Evolutionary conservation across 1,140 invertebrate species (phyloP).

Genomic region (Propsilocerus akamusi): DNA sequence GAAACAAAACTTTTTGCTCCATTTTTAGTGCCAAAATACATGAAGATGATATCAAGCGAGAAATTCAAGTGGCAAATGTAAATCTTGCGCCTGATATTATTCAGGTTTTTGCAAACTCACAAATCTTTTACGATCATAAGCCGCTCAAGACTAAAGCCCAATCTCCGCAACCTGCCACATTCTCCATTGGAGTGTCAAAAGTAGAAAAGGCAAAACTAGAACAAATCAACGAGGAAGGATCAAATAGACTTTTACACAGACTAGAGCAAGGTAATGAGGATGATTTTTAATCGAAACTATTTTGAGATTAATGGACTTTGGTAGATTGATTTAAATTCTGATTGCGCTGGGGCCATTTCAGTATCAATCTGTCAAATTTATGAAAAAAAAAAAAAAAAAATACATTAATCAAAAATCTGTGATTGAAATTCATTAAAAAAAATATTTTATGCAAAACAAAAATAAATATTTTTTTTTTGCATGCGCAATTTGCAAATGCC

Average conservation of each 20-base stretch:
- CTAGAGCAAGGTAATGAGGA: background rate
- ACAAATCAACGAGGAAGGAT: background rate
- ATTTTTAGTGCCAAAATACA: constrained; percentile 17
- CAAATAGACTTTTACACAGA: background rate
- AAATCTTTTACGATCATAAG: constrained; percentile 23
- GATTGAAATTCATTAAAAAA: too few species aligned
- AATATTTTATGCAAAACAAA: too few species aligned
- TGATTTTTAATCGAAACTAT: constrained; percentile 2
- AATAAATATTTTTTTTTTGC: constrained; percentile 1
- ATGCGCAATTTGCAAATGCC: background rate
- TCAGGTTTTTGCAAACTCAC: constrained; percentile 22
- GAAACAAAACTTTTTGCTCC: constrained; percentile 5
- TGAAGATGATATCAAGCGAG: constrained; percentile 22
- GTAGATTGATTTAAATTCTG: too few species aligned
- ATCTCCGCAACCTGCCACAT: constrained; percentile 14
- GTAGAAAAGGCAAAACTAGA: background rate
- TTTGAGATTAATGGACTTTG: too few species aligned
- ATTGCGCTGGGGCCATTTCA: too few species aligned
- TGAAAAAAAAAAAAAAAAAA: too few species aligned
- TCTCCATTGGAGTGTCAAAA: background rate
- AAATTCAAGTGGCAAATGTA: constrained; percentile 22
- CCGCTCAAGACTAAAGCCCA: constrained; percentile 16
- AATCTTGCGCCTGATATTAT: constrained; percentile 21
- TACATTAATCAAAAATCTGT: too few species aligned
- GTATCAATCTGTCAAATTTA: too few species aligned